Conservation (phyloP, 2,113 vertebrate genomes). For the Bombycilla garrulus region DNA sequence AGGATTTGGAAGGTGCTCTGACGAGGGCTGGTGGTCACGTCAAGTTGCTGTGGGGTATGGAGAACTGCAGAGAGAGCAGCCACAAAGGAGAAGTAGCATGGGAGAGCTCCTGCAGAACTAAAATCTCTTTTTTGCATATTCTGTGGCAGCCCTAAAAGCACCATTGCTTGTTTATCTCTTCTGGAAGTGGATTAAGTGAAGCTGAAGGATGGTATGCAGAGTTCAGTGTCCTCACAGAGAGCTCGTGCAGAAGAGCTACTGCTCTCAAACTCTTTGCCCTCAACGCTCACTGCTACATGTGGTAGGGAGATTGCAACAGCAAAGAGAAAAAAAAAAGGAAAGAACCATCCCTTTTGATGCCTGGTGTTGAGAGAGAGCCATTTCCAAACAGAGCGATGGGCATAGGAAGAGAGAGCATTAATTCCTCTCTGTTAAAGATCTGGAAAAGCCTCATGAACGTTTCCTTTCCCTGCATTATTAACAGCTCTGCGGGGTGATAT, state of each 20-base stretch:
- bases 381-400: not conserved
- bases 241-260: not conserved
- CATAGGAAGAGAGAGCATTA: conserved; percentile 3
- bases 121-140: not conserved
- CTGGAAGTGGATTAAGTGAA: not conserved
- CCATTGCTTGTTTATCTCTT: not conserved
- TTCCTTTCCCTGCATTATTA: conserved; percentile 57
- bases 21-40: rapidly evolving
- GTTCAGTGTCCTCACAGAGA: not conserved
- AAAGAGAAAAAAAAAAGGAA: not conserved
- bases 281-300: not conserved
- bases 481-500: conserved; percentile 52
- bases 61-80: not conserved
- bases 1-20: not conserved
- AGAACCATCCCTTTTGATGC: not conserved
- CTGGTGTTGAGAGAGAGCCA: not conserved
- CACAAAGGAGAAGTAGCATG: not conserved
- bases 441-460: conserved; percentile 45
- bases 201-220: not conserved
- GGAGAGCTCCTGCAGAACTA: not conserved
- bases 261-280: not conserved
- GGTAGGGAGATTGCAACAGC: not conserved
- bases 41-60: not conserved
- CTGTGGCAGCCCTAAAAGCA: not conserved
- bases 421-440: conserved; percentile 31